These are phyloP conservation scores for Caenorhabditis sp. DNA, from an alignment of 2,888 invertebrate species.

Conservation along the genomic window DNA sequence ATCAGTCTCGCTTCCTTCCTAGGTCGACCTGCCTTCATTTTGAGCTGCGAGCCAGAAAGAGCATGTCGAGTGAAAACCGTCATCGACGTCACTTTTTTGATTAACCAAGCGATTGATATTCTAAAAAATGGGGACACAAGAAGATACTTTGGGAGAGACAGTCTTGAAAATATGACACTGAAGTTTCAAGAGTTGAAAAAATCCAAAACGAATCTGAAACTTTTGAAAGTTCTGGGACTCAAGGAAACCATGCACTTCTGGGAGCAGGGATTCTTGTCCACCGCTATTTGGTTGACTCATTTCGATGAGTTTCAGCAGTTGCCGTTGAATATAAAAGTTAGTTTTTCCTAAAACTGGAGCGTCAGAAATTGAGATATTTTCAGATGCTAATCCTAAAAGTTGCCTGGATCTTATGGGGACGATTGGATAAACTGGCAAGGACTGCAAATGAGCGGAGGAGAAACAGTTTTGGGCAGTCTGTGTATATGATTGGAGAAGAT, in stretches of 20 bases:
- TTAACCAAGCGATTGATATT: slow-evolving; percentile 41
- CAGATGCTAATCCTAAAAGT: slow-evolving; percentile 54
- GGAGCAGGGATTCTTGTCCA: slow-evolving; percentile 46
- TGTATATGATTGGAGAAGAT: slow-evolving; percentile 46
- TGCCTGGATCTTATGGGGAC: slow-evolving; percentile 46
- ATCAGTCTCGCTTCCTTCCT: slow-evolving; percentile 30
- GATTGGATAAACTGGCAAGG: slow-evolving; percentile 39
- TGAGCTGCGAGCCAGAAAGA: slow-evolving; percentile 47
- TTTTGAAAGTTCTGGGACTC: slow-evolving; percentile 35
- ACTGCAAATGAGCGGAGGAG: slow-evolving; percentile 38
- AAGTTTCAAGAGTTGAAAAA: slow-evolving; percentile 40
- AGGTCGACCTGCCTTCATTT: slow-evolving; percentile 44
- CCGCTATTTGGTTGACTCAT: slow-evolving; percentile 50
- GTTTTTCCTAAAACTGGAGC: too few relatives aligned
- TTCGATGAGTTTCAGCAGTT: slow-evolving; percentile 49
- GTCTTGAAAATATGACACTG: slow-evolving; percentile 40
- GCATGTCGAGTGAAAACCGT: slow-evolving; percentile 37
- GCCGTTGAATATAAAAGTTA: slow-evolving; percentile 30
- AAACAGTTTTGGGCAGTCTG: neutral
- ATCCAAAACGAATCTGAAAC: slow-evolving; percentile 15
- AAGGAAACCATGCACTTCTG: slow-evolving; percentile 50
- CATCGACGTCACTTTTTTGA: slow-evolving; percentile 49
- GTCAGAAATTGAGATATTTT: too few relatives aligned
- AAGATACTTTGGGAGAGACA: slow-evolving; percentile 24
- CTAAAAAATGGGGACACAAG: slow-evolving; percentile 20